phyloP scores from a whole-genome alignment of 2,113 vertebrate genomes.

The Gavia stellata region DNA sequence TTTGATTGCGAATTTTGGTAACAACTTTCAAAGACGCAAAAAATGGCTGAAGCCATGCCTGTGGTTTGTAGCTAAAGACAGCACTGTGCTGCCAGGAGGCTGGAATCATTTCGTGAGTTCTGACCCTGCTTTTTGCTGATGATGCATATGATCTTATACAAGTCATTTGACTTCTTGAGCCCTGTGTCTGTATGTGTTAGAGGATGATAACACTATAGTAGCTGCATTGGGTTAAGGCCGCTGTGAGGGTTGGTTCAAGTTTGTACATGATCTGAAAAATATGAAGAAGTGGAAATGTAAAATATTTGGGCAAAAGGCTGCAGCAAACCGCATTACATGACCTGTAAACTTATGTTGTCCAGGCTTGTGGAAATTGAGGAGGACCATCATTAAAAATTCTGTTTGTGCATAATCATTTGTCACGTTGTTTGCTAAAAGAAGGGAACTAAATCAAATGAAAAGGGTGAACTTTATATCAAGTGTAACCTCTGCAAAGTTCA shows the following conservation, averaged over 20 bases:
- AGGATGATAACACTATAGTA: not conserved
- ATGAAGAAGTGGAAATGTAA: not conserved
- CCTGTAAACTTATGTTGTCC: not conserved
- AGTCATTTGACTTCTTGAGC: not conserved
- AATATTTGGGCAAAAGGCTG: not conserved
- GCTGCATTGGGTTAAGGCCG: not conserved
- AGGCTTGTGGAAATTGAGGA: not conserved
- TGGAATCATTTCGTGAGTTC: not conserved
- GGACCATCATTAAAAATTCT: not conserved
- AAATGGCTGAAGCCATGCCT: not conserved
- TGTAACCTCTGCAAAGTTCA: not conserved
- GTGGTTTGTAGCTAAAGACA: not conserved
- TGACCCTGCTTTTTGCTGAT: not conserved
- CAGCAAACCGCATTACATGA: not conserved
- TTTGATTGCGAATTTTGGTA: not conserved
- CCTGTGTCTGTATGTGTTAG: not conserved
- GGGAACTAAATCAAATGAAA: not conserved
- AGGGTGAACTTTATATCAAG: not conserved
- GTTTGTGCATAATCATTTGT: not conserved
- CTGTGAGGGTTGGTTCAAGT: not conserved
- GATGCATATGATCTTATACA: not conserved
- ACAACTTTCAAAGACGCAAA: not conserved
- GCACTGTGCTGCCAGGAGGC: not conserved
- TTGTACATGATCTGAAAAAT: not conserved
- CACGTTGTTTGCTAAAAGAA: not conserved